phyloP scores from a whole-genome alignment of 2,888 invertebrate species.

The Dolichomitus sp. region DNA sequence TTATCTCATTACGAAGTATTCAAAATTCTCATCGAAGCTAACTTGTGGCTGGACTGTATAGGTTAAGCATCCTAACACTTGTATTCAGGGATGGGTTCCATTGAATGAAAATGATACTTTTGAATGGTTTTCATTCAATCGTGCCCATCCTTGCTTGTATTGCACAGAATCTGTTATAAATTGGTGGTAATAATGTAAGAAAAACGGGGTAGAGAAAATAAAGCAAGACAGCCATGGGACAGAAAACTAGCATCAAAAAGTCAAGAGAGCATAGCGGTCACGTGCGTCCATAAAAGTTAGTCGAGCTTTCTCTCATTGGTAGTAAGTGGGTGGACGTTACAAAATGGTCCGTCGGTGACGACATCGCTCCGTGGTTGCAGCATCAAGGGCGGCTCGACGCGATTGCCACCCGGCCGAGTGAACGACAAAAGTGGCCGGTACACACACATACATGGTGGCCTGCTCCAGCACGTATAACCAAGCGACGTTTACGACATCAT shows the following conservation, averaged over 20 bases:
- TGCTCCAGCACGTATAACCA: constrained; percentile 69
- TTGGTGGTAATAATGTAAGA: constrained; percentile 4
- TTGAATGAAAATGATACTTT: too few relatives aligned
- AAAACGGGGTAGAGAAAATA: neutral
- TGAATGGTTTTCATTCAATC: too few relatives aligned
- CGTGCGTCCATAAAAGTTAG: constrained; percentile 60
- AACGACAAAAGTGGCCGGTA: constrained; percentile 76
- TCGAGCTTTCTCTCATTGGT: constrained; percentile 63
- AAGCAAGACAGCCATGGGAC: constrained; percentile 6
- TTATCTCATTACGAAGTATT: too few relatives aligned
- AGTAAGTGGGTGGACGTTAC: constrained; percentile 57
- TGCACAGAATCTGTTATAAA: neutral
- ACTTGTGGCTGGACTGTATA: too few relatives aligned
- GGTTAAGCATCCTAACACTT: too few relatives aligned
- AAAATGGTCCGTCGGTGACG: constrained; percentile 40
- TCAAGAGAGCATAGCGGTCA: constrained; percentile 57
- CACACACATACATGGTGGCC: constrained; percentile 20
- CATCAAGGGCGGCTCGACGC: constrained; percentile 10
- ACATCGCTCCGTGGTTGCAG: constrained; percentile 29
- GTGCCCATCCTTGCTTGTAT: too few relatives aligned
- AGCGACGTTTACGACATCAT: constrained; percentile 81
- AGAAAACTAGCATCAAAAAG: constrained; percentile 22
- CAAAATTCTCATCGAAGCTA: too few relatives aligned
- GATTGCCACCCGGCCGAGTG: constrained; percentile 33
- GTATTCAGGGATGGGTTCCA: too few relatives aligned